Base-by-base conservation (phyloP, 2,888 invertebrate genomes). In the Enchytraeus crypticus region DNA sequence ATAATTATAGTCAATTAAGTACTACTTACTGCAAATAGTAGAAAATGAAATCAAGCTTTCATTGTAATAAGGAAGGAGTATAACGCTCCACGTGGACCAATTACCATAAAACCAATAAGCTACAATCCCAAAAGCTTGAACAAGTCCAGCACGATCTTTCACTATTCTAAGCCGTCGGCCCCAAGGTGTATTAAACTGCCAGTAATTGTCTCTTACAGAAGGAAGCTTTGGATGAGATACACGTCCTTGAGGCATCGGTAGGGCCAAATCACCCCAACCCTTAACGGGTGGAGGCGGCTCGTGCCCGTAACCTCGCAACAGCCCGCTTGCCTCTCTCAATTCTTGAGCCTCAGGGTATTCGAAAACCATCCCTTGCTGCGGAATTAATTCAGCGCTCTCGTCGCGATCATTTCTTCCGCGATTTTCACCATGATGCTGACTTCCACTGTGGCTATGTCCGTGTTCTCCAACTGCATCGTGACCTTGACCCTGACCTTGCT, bases 81-180 rank as follows among this genome's bases (percentile, higher is more conserved):
- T 65, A 11, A 74, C 66, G 62, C 64, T 73, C 43, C 71, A 66
- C 4, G 71, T 68, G 3, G 66, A 66, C 59, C 71, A 71, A 2
- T 72, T 70, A 21, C 75, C 75, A 67, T 74, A 76, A 8, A 75
- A 51, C 77, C 77, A 77, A 62, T 76, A 76, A 11, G 69, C 64
- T 5, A 73, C 49, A 26, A 74, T 69, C 30, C 67, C 64, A 2
- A 63, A 62, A n/a, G 72, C 53, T 43, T 66, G 61, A 57, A 69
- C 45, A 8, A 71, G 68, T 1, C 76, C 76, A 34, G 68, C n/a
- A 29, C 49, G 26, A 60, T 66, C 61, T 32, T 62, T 62, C 14
- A 66, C 61, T n/a, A 64, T 4, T 23, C 61, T 54, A n/a, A 62
- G 26, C 45, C 65, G 34, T 18, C 65, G 64, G 2, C 63, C 18